phyloP scores from a whole-genome alignment of 2,797 vertebrate species.

The Cuculus canorus region DNA sequence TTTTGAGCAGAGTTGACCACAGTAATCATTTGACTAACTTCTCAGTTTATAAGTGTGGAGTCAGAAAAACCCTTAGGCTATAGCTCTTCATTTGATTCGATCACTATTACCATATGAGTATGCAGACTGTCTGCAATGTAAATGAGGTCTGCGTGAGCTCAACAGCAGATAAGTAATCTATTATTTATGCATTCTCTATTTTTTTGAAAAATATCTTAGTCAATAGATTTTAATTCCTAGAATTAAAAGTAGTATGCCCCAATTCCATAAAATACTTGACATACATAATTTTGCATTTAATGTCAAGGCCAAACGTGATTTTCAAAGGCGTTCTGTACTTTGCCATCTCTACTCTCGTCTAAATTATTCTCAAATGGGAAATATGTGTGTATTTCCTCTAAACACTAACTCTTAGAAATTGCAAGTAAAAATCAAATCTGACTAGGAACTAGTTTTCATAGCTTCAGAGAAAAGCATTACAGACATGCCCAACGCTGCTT shows the following conservation, averaged over 20 bases:
- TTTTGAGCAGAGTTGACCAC: conserved; percentile 33
- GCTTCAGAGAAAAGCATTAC: background rate
- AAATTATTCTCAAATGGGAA: background rate
- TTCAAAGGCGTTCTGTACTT: background rate
- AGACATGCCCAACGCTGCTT: background rate
- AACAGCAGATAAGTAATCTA: background rate
- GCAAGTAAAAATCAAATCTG: background rate
- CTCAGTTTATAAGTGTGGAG: background rate
- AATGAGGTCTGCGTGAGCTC: background rate
- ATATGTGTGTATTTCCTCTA: background rate
- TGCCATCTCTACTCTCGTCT: background rate
- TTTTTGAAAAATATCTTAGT: background rate
- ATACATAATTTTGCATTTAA: background rate
- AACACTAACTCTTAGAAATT: background rate
- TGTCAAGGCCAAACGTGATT: background rate
- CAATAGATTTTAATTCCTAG: background rate
- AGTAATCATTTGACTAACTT: conserved; percentile 14
- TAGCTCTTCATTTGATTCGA: conserved; percentile 2
- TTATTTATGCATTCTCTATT: background rate
- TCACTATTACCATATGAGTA: conserved; percentile 7
- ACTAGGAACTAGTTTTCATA: background rate
- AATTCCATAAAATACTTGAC: background rate
- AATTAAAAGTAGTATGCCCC: background rate
- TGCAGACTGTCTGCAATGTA: background rate
- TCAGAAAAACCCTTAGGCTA: background rate